Evolutionary conservation across 2,113 vertebrate species (phyloP).

Genomic region (Pluvianellus socialis): DNA sequence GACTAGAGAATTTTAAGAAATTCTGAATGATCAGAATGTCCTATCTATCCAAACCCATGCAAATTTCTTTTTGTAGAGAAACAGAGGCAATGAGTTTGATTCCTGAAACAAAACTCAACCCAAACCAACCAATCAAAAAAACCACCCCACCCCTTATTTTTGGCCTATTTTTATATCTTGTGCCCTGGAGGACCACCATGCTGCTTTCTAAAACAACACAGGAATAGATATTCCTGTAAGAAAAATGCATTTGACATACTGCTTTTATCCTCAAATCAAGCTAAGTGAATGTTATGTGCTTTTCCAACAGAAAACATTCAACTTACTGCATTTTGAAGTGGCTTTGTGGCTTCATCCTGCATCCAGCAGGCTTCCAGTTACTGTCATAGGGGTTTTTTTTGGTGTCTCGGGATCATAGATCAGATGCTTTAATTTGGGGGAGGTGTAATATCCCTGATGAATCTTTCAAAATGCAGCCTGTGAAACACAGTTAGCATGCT

Average conservation of each 20-base stretch:
- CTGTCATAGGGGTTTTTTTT: not conserved
- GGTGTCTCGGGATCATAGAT: not conserved
- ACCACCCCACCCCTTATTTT: not conserved
- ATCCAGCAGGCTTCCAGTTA: not conserved
- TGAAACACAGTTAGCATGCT: not conserved
- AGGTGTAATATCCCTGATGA: not conserved
- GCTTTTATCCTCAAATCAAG: not conserved
- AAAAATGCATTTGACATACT: not conserved
- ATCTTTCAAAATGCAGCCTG: not conserved
- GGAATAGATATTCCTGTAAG: not conserved
- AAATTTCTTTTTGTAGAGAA: not conserved
- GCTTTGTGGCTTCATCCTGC: not conserved
- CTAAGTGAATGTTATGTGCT: not conserved
- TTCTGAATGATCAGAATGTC: not conserved
- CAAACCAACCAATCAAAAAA: not conserved
- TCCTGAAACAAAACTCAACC: not conserved
- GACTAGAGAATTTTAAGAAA: not conserved
- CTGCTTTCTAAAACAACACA: not conserved
- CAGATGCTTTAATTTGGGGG: not conserved
- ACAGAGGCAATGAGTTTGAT: not conserved
- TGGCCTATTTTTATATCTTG: not conserved
- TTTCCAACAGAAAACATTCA: not conserved
- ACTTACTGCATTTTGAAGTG: not conserved
- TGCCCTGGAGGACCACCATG: not conserved
- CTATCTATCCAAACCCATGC: not conserved